Base-by-base conservation (phyloP, 2,113 vertebrate genomes). In the Syngnathus typhle region DNA sequence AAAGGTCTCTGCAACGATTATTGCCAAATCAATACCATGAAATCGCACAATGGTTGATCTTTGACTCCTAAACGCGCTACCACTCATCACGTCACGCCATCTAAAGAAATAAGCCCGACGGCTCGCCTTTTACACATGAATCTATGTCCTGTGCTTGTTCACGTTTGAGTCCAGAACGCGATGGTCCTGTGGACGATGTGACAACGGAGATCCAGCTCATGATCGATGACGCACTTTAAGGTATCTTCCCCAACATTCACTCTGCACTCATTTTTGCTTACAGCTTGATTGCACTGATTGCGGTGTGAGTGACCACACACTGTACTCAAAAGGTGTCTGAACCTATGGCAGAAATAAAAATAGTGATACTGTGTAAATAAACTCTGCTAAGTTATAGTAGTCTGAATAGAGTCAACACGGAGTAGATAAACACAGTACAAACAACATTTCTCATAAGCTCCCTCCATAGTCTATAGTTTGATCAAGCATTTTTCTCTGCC, bases 351-450 rank as follows among this genome's bases (percentile, higher is more conserved):
- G 89, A 93, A 94, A 75, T 62, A 76, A 92, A 94, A 92, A 89
- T 93, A 93, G 92, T 92, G 93, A 94, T 95, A 94, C 92, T 93
- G 92, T 88, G 88, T 92, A 93, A 87, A 93, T 92, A 93, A 87
- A 93, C 92, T 92, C 91, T 92, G 91, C 92, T 94, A 95, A 94
- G 93, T 93, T 95, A 95, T 94, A 95, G 94, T 95, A 93, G 94
- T 94, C 91, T 93, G 91, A 92, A 93, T 92, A 79, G 68, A 80
- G 68, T 78, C 67, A 76, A 80, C 82, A 74, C 38, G 71, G 51
- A 56, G 44, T 52, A 44, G 46, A 27, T 90, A 89, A 92, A 81
- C 68, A 87, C 71, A 83, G 84, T 80, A 64, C 73, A 70, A 82
- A 82, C 69, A 32, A 66, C 76, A 71, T 65, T 68, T 74, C 47